These are phyloP conservation scores for Microcaecilia unicolor DNA, from an alignment of 2,797 vertebrate genomes.

Conservation along the genomic window DNA sequence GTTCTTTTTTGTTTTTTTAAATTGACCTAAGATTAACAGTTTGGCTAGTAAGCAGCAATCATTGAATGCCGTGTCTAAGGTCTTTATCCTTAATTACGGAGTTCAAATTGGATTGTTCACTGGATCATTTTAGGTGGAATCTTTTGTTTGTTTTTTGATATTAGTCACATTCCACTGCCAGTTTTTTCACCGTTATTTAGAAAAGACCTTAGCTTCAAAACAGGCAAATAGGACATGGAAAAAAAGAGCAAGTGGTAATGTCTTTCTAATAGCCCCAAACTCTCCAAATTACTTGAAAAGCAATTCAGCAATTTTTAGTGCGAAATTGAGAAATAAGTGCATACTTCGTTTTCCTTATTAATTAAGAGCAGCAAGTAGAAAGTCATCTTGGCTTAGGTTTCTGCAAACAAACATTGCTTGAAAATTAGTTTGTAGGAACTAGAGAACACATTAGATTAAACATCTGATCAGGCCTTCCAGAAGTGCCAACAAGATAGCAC, in stretches of 20 bases:
- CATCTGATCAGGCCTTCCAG: no score
- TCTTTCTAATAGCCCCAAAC: constrained; percentile 39
- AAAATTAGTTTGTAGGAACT: constrained; percentile 16
- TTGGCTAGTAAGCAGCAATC: no score
- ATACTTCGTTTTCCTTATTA: no score
- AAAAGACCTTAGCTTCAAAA: constrained; percentile 27
- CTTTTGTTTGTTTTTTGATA: no score
- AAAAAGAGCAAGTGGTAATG: constrained; percentile 29
- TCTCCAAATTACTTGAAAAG: constrained; percentile 36
- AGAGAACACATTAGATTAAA: constrained; percentile 1
- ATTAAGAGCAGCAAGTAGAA: constrained; percentile 26
- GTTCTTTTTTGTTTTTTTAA: no score
- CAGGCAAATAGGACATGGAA: constrained; percentile 20
- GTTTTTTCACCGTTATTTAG: constrained; percentile 20
- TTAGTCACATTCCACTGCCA: no score
- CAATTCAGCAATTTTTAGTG: constrained; percentile 47
- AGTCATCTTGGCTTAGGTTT: constrained; percentile 20
- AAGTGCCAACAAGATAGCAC: constrained; percentile 24
- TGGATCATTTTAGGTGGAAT: no score
- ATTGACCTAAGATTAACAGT: no score
- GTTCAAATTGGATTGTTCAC: no score
- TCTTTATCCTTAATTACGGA: no score
- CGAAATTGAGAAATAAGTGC: constrained; percentile 39
- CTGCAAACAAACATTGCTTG: constrained; percentile 33
- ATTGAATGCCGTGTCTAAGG: no score